Conservation (phyloP, 2,113 vertebrate genomes). For the Mola mola region DNA sequence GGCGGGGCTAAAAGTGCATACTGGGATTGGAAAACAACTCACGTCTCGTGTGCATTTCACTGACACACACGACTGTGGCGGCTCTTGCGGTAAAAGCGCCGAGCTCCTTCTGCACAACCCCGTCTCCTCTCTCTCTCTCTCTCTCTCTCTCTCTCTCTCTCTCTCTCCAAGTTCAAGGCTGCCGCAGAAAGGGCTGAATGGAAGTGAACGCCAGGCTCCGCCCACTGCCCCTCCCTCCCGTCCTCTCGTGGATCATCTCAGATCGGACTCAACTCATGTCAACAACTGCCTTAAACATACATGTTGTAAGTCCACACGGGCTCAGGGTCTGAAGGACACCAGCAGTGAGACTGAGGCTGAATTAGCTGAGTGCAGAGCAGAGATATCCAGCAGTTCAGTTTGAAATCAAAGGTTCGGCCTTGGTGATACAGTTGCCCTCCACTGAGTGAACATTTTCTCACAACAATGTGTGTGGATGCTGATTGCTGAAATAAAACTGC, state of each 20-base stretch:
- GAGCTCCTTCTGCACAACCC: constrained; percentile 31
- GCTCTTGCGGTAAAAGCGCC: constrained; percentile 3
- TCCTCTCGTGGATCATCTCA: constrained; percentile 50
- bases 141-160: constrained; percentile 10
- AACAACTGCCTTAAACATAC: too few species aligned
- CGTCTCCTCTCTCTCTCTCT: constrained; percentile 6
- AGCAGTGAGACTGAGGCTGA: neutral
- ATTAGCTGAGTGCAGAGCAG: neutral
- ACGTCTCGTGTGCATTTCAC: constrained; percentile 44
- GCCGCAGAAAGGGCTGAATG: constrained; percentile 73
- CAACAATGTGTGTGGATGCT: too few species aligned
- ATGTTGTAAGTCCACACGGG: too few species aligned
- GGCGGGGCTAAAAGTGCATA: constrained; percentile 57
- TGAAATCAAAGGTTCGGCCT: too few species aligned
- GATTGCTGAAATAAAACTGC: too few species aligned
- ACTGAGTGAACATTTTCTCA: too few species aligned
- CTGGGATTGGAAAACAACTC: constrained; percentile 37
- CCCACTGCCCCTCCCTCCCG: constrained; percentile 40
- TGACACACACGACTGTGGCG: constrained; percentile 7
- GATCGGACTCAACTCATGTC: constrained; percentile 32
- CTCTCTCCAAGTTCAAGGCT: constrained; percentile 65
- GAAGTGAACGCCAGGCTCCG: constrained; percentile 82
- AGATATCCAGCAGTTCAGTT: too few species aligned
- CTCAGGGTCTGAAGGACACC: too few species aligned
- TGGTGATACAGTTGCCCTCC: too few species aligned